Base-by-base conservation (phyloP, 2,888 invertebrate genomes). In the Cantharis nigra region DNA sequence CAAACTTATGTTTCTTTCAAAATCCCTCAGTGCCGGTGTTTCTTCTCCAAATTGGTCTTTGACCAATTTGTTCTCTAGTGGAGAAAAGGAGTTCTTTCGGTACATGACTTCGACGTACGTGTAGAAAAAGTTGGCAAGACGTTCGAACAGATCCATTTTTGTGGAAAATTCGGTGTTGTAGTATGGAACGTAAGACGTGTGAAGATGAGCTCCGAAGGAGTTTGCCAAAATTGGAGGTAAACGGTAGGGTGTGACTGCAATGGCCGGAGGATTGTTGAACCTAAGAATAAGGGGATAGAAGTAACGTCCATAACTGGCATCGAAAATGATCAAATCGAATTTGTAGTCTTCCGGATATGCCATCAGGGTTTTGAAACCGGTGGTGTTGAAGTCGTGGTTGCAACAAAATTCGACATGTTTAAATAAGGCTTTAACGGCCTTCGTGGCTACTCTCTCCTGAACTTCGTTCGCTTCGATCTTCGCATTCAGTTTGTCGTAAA, bases 1-100 rank as follows among this genome's bases (percentile, higher is more conserved):
- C 33, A 87, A 72, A 14, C 84, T 82, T 16, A 87, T 83, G 33
- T 83, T 82, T 28, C 82, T 81, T 72, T 85, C 83, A 3, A 87
- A 71, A 18, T 83, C 80, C 9, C 83, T 70, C 69, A 85, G 77
- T 64, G 78, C 78, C 10, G 80, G 80, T 69, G 85, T 82, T n/a
- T 84, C 78, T 13, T 83, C 78, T 3, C 85, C 85, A 74, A 85
- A 85, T 23, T 71, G n/a, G 64, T 78, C 75, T 79, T 79, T 77
- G 1, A 83, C 83, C 9, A 83, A 49, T 33, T 81, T 79, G 71
- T 83, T 82, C 26, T 83, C 64, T 23, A 62, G 64, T 11, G 81
- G 79, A 69, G 81, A 80, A 33, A 80, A 82, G 0, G 78, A 78
- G 69, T 81, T 75, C 30, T 80, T 79, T 70, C 81, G 79, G 67